Percentiles rank a stretch among this genome's conserved stretches.
Conservation (phyloP, 2,888 invertebrate species). For the Masnerella sp. region DNA sequence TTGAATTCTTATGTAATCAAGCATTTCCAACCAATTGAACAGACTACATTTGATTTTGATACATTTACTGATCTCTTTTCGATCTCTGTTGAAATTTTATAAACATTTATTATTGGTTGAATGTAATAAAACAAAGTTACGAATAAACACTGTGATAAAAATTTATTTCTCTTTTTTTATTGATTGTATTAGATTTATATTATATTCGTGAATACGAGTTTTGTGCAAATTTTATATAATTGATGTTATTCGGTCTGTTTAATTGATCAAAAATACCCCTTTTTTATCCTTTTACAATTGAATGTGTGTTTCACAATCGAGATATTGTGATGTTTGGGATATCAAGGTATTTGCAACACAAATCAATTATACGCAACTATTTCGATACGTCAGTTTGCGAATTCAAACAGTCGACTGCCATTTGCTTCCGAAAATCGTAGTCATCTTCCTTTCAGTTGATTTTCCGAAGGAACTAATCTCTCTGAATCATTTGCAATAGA, state of each 20-base stretch:
- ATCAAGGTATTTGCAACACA: too few species aligned
- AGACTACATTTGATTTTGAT: conserved; percentile 4
- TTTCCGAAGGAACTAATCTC: conserved; percentile 3
- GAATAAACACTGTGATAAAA: too few species aligned
- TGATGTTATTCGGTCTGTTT: conserved; percentile 16
- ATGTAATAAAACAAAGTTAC: too few species aligned
- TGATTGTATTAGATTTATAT: background rate
- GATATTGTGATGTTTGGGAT: too few species aligned
- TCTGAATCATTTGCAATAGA: too few species aligned
- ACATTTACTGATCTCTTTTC: background rate
- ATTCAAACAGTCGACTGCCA: conserved; percentile 1
- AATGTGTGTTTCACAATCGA: too few species aligned
- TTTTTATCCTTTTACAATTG: conserved; percentile 1
- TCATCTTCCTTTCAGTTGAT: conserved; percentile 10
- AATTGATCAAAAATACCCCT: conserved; percentile 21
- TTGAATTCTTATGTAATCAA: conserved; percentile 5
- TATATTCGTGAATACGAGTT: background rate
- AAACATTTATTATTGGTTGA: too few species aligned
- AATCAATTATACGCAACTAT: too few species aligned
- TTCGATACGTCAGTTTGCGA: too few species aligned
- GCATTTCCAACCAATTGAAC: conserved; percentile 28
- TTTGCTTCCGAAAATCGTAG: conserved; percentile 5
- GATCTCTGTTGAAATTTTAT: background rate
- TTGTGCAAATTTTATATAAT: background rate
- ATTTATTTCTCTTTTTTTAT: too few species aligned